Evolutionary conservation across 2,888 invertebrate genomes (phyloP).

Genomic region (Nymphalis c-album): DNA sequence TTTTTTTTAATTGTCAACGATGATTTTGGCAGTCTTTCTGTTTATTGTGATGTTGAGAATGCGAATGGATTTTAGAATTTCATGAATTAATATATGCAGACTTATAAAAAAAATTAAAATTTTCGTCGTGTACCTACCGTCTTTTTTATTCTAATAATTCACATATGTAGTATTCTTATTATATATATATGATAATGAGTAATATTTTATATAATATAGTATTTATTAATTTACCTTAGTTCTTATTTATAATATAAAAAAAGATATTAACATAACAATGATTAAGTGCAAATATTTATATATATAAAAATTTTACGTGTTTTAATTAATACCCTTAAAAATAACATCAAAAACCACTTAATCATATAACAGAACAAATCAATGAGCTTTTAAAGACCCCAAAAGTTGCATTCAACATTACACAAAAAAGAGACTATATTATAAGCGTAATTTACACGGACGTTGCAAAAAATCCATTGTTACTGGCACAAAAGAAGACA

Average conservation of each 20-base stretch:
- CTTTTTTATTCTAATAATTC: too few relatives aligned
- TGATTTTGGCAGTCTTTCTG: constrained; percentile 37
- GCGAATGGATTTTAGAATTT: constrained; percentile 17
- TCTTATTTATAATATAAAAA: too few relatives aligned
- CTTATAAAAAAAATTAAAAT: not conserved
- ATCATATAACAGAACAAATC: constrained; percentile 64
- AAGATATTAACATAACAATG: too few relatives aligned
- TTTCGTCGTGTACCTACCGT: too few relatives aligned
- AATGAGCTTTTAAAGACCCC: constrained; percentile 65
- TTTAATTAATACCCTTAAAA: constrained; percentile 2
- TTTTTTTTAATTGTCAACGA: constrained; percentile 46
- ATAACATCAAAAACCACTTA: constrained; percentile 62
- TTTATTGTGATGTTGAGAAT: not conserved
- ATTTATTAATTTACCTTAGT: too few relatives aligned
- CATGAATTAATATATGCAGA: constrained; percentile 14
- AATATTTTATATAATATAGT: too few relatives aligned
- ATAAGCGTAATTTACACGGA: constrained; percentile 66
- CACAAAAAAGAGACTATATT: constrained; percentile 55
- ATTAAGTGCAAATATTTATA: too few relatives aligned
- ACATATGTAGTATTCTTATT: too few relatives aligned
- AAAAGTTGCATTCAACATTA: constrained; percentile 59
- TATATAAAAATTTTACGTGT: too few relatives aligned
- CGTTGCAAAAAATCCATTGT: constrained; percentile 75
- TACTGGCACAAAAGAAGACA: constrained; percentile 76
- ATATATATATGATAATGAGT: too few relatives aligned